Percentiles rank a stretch among this genome's conserved stretches.
Evolutionary conservation across 2,888 invertebrate species (phyloP).

Genomic region (Boloria euphrosyne): DNA sequence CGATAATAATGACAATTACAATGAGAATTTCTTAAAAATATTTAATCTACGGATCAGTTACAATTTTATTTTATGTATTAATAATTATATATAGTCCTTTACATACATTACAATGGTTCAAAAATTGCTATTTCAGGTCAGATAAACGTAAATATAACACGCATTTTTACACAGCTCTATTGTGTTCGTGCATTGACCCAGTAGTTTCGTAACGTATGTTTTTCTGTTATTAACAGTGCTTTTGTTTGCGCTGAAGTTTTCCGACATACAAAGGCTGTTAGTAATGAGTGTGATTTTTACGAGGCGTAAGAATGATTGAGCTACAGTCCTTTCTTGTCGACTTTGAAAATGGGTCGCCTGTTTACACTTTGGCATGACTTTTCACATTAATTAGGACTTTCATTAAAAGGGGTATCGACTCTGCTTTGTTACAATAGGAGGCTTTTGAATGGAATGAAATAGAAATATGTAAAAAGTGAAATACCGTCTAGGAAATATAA

Average conservation of each 20-base stretch:
- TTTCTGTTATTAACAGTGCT: slow-evolving; percentile 49
- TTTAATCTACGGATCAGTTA: not conserved
- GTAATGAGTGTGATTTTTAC: slow-evolving; percentile 34
- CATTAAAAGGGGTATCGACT: slow-evolving; percentile 1
- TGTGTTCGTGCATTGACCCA: slow-evolving; percentile 59
- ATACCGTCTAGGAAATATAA: no score
- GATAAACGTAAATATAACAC: slow-evolving; percentile 15
- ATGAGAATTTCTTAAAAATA: no score
- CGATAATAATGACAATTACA: no score
- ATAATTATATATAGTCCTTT: slow-evolving; percentile 6
- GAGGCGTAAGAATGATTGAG: slow-evolving; percentile 28
- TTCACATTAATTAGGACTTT: slow-evolving; percentile 8
- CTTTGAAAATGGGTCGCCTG: slow-evolving; percentile 11
- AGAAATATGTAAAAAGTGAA: no score
- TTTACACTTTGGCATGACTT: slow-evolving; percentile 3
- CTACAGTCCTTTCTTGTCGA: slow-evolving; percentile 9
- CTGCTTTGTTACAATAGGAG: not conserved
- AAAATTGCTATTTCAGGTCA: slow-evolving; percentile 24
- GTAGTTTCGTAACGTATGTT: slow-evolving; percentile 64
- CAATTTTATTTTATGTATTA: not conserved
- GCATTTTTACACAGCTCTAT: slow-evolving; percentile 30
- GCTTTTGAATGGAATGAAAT: slow-evolving; percentile 3
- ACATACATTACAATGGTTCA: slow-evolving; percentile 10
- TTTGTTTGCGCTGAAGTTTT: slow-evolving; percentile 38
- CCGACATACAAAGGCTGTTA: slow-evolving; percentile 28